These are phyloP conservation scores for Polyploca ridens DNA, from an alignment of 2,888 invertebrate genomes.

Conservation along the genomic window DNA sequence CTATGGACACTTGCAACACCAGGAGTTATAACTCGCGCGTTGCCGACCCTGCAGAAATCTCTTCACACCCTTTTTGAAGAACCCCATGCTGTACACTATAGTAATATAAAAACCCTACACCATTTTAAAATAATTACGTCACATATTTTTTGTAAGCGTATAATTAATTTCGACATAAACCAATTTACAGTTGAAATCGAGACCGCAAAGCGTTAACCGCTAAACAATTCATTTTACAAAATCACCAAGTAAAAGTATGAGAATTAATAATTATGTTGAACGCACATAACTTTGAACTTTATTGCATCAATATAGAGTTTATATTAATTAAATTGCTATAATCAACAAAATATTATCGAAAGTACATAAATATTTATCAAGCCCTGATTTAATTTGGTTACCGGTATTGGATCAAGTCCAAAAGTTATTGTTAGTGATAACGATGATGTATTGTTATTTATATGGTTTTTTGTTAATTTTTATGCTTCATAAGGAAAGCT, in stretches of 20 bases:
- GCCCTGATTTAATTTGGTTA: not conserved
- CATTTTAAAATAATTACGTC: not conserved
- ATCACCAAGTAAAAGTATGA: constrained; percentile 25
- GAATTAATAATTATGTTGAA: constrained; percentile 26
- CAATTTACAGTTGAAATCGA: constrained; percentile 15
- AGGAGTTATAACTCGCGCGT: too few relatives aligned
- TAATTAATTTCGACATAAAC: constrained; percentile 15
- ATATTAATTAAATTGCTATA: not conserved
- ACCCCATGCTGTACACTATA: too few relatives aligned
- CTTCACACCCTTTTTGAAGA: too few relatives aligned
- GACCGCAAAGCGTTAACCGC: constrained; percentile 28
- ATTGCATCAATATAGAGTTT: not conserved
- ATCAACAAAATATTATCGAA: not conserved
- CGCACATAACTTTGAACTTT: not conserved
- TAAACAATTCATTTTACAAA: constrained; percentile 41
- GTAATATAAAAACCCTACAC: not conserved
- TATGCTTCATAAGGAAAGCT: too few relatives aligned
- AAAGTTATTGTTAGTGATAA: not conserved
- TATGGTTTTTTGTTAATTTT: too few relatives aligned
- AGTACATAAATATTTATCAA: not conserved
- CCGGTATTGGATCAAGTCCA: not conserved
- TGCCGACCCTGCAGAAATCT: too few relatives aligned
- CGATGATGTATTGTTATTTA: too few relatives aligned
- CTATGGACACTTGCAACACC: too few relatives aligned
- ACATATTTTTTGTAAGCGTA: not conserved